These are phyloP conservation scores for Aelia acuminata DNA, from an alignment of 2,888 invertebrate species.

Conservation along the genomic window DNA sequence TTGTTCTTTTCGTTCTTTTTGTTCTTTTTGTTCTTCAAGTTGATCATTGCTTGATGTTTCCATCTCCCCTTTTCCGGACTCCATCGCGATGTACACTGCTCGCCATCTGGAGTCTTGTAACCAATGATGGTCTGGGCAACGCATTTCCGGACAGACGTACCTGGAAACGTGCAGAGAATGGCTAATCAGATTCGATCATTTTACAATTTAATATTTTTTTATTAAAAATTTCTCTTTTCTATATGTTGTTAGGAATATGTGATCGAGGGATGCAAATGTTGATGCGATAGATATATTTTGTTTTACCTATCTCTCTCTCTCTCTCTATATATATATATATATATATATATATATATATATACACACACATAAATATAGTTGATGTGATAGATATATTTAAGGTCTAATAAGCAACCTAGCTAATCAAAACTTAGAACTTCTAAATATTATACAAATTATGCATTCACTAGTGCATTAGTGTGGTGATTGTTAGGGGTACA, in stretches of 20 bases:
- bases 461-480: background rate
- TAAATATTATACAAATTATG: no score
- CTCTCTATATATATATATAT: no score
- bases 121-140: conserved; percentile 49
- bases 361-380: no score
- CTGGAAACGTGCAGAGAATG: background rate
- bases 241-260: no score
- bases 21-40: background rate
- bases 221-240: no score
- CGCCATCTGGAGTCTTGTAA: conserved; percentile 38
- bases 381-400: no score
- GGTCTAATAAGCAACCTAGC: no score
- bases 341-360: no score
- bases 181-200: background rate
- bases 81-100: background rate
- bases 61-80: background rate
- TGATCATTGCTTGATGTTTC: background rate
- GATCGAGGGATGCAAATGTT: no score
- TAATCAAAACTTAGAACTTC: no score
- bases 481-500: background rate
- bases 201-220: background rate
- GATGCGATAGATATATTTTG: no score
- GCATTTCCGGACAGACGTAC: conserved; percentile 25
- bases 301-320: no score
- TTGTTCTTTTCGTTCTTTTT: background rate